Conservation (phyloP, 2,797 vertebrate genomes). For the Gadopsis bispinosus region DNA sequence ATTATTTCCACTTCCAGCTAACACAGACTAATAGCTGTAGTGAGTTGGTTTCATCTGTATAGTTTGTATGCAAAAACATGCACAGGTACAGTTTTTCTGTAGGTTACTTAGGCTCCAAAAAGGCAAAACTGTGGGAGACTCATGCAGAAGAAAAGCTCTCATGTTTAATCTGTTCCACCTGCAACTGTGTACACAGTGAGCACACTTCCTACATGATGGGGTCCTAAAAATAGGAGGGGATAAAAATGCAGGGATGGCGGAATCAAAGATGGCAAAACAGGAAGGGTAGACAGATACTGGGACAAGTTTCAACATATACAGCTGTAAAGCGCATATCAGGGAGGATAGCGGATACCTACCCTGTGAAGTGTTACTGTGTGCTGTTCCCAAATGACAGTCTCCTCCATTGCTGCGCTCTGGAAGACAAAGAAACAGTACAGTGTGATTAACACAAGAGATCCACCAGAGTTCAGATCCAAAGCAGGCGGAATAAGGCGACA, state of each 20-base stretch:
- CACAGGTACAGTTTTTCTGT: conserved; percentile 1
- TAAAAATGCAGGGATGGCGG: background rate
- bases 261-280: conserved; percentile 13
- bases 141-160: conserved; percentile 10
- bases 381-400: conserved; percentile 99
- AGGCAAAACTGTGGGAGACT: conserved; percentile 8
- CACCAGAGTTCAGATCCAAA: conserved; percentile 4
- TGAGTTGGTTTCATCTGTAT: background rate
- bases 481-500: background rate
- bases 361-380: conserved; percentile 99
- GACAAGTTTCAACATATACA: conserved; percentile 5
- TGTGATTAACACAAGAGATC: conserved; percentile 28
- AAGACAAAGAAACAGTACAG: conserved; percentile 56
- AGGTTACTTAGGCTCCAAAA: background rate
- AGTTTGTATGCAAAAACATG: background rate
- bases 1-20: background rate
- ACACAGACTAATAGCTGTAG: background rate
- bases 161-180: conserved; percentile 28
- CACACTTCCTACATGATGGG: conserved; percentile 16
- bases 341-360: conserved; percentile 84
- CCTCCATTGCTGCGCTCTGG: conserved; percentile 98
- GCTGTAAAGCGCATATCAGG: conserved; percentile 15
- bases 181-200: conserved; percentile 27
- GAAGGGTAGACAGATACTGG: conserved; percentile 1
- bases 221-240: conserved; percentile 26